Evolutionary conservation across 2,113 vertebrate species (phyloP), one percentile per base, ranked within the genome.

Genomic region (Catharus bicknelli): DNA sequence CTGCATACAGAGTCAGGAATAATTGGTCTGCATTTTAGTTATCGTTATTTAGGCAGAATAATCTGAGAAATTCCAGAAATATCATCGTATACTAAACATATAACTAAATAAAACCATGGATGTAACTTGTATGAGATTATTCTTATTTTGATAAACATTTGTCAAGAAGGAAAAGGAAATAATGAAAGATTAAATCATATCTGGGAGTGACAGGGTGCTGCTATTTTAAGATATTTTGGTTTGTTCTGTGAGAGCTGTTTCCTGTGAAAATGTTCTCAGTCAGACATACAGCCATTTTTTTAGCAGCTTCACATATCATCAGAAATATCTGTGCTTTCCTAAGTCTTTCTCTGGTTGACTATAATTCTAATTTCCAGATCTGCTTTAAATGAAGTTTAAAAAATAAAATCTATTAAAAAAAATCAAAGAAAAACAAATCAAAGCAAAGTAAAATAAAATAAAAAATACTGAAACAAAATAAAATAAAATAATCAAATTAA

Each of bases 81-180:
- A 10, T 29, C 9, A 47, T 2, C 51, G n/a, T 2, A 7, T 47
- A 8, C 29, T 47, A 40, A 69, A 19, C 1, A 48, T 26, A 59
- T 73, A 73, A 34, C 32, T 51, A 47, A 77, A 54, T 6, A 55
- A 73, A 73, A 51, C 2, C 1, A 16, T 26, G 7, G 6, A 22
- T n/a, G 3, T 2, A 22, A 17, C 45, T 90, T 43, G 12, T 12
- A 51, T 34, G 0, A 0, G 19, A n/a, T 8, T 68, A 9, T 51
- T 80, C 34, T 4, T 29, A 7, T 57, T 64, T 59, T 58, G 30
- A 17, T 70, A 13, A 57, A 26, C 6, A 25, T 29, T 3, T 70
- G 2, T 51, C 16, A 76, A 32, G 27, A 78, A 72, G 4, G 2
- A 48, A 55, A 57, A 64, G 7, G 6, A 83, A 85, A 55, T 63